Base-by-base conservation (phyloP, 2,888 invertebrate genomes). In the Ypsolopha scabrella region DNA sequence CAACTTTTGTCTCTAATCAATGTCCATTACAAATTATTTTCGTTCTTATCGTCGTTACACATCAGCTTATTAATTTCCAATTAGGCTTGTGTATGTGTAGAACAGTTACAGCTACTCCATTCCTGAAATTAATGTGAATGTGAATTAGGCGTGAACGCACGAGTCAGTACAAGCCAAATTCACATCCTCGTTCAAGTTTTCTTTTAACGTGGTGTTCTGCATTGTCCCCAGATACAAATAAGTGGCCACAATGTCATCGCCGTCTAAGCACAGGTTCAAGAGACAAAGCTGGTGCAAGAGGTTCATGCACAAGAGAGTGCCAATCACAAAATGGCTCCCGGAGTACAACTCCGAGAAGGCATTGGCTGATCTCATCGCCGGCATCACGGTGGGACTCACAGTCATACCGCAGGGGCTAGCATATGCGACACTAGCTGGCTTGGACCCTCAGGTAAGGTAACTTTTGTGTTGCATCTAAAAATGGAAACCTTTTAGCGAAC, bases 351-450 rank as follows among this genome's bases (percentile, higher is more conserved):
- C 90, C 0, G 91, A 93, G 55, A 92, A 94, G 72, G 89, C 94
- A 1, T 70, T 96, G 51, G 91, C 94, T 55, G 98, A 98, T 80
- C 68, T 93, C 48, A 95, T 98, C 62, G 97, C 97, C 13, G 97
- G 97, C 1, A 85, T 97, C 54, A 97, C 97, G 1, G 97, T 98
- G 0, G 97, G 96, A 0, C 88, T 98, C 33, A 97, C 96, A 0
- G 95, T 97, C 43, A 92, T 98, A 85, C 97, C 97, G 0, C 97
- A 97, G 72, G 95, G 95, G 8, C 79, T 98, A 59, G 98, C 97
- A 0, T 97, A 97, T 72, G 96, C 97, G 6, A 93, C 94, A 10
- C 81, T 98, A 53, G 97, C 95, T 34, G 95, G 95, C 46, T 80
- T 98, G 51, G 92, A 93, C 68, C 94, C 95, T 37, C 94, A 94